Base-by-base conservation (phyloP, 2,797 vertebrate species). In the Gobio occitaniae region DNA sequence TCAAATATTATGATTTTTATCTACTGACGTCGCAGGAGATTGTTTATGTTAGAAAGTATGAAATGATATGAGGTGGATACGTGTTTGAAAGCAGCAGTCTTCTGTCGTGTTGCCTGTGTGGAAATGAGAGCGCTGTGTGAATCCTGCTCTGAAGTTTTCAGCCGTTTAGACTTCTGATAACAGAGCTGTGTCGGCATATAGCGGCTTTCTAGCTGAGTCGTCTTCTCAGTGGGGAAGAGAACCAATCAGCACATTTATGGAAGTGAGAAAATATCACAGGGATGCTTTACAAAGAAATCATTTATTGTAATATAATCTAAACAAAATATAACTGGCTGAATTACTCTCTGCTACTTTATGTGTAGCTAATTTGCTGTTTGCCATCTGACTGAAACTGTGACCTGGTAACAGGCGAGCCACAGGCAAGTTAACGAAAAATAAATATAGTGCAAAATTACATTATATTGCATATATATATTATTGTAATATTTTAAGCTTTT, bases 121-220 rank as follows among this genome's bases (percentile, higher is more conserved):
- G 72, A 84, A 86, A 84, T 84, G 56, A 82, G 56, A 84, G 50
- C 47, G 10, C 44, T 17, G 59, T 75, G 44, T 80, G 38, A 79
- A 38, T 50, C 76, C 54, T 66, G 76, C 56, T 83, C 47, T 65
- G 80, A 83, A 78, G 44, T 81, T 83, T 82, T 29, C 48, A 80
- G 74, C 76, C 77, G 32, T 90, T 80, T 66, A 76, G 38, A 82
- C 36, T 32, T 69, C 50, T 84, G 82, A 84, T 81, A 90, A 91
- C 41, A 44, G 32, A 71, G 38, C 38, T 59, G 69, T 25, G 52
- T 66, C 56, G 13, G 36, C 56, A 54, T 63, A 92, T 89, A 91
- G 11, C 75, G 77, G 90, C 84, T 93, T 93, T 92, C 91, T 90
- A 90, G 91, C 90, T 89, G 92, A 93, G 93, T 91, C 89, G 91